phyloP scores from a whole-genome alignment of 2,113 vertebrate species.

The Urocynchramus pylzowi region DNA sequence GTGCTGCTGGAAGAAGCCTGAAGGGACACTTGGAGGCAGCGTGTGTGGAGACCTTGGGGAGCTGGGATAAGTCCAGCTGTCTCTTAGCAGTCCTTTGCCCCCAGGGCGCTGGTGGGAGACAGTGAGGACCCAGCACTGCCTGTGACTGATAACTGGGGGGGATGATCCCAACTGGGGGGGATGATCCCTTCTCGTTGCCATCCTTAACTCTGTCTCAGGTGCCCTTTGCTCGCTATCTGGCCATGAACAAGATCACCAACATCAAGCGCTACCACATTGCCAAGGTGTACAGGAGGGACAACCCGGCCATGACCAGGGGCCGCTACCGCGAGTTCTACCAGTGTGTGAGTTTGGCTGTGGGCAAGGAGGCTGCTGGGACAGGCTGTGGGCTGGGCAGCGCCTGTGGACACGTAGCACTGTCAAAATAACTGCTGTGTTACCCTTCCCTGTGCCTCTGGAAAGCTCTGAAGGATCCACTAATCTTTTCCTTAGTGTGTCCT shows the following conservation, averaged over 20 bases:
- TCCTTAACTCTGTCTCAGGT: constrained; percentile 84
- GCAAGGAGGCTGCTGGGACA: background rate
- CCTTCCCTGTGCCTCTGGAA: background rate
- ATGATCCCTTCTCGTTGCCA: background rate
- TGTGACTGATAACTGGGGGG: background rate
- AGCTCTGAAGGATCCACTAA: background rate
- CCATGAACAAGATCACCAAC: constrained; percentile 96
- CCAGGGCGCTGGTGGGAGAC: background rate
- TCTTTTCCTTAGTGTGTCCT: background rate
- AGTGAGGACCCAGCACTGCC: background rate
- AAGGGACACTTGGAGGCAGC: background rate
- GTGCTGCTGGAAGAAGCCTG: background rate
- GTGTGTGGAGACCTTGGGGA: background rate
- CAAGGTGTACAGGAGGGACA: constrained; percentile 95
- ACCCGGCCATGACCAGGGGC: constrained; percentile 90
- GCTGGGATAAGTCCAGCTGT: background rate
- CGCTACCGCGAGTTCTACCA: constrained; percentile 96
- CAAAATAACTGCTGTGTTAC: background rate
- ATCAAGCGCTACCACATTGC: constrained; percentile 97
- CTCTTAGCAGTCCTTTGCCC: background rate
- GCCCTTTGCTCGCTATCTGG: constrained; percentile 93
- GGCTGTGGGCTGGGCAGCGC: background rate
- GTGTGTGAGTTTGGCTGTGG: constrained; percentile 81
- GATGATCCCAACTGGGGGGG: background rate
- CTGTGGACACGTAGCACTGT: rapidly evolving